These are phyloP conservation scores for Lagocephalus sceleratus DNA, from an alignment of 2,797 vertebrate species.

Conservation along the genomic window DNA sequence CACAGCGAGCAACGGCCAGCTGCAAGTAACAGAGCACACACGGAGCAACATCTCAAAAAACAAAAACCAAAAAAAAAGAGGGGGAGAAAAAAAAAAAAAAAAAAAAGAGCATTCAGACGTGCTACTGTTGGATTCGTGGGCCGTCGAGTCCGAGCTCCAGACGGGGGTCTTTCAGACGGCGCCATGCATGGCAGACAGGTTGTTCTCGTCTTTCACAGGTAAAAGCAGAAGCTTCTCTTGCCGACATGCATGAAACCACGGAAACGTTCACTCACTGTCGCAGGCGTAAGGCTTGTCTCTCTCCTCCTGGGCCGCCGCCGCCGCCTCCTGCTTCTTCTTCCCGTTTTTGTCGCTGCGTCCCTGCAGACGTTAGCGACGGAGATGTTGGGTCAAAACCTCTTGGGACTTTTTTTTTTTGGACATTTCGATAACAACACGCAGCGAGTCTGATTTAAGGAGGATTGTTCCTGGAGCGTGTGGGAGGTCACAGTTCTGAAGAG, in stretches of 20 bases:
- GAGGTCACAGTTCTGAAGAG: too few species aligned
- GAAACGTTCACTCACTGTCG: conserved; percentile 86
- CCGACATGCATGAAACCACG: conserved; percentile 31
- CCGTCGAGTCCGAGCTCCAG: conserved; percentile 25
- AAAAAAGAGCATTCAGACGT: conserved; percentile 8
- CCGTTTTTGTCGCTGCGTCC: conserved; percentile 89
- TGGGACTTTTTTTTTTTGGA: too few species aligned
- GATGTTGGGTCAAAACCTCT: not conserved
- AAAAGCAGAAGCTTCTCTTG: conserved; percentile 40
- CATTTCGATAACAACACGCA: not conserved
- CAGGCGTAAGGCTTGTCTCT: conserved; percentile 96
- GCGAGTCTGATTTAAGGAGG: too few species aligned
- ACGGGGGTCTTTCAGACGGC: conserved; percentile 24
- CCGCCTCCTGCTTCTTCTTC: conserved; percentile 91
- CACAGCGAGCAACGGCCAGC: conserved; percentile 26
- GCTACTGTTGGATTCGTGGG: conserved; percentile 9
- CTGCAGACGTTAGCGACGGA: conserved; percentile 50
- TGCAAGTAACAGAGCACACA: conserved; percentile 33
- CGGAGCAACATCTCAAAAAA: conserved; percentile 14
- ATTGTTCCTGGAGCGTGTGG: too few species aligned
- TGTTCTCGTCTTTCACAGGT: conserved; percentile 15
- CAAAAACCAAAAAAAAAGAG: not conserved
- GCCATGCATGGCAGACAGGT: conserved; percentile 38
- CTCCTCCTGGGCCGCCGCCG: conserved; percentile 87
- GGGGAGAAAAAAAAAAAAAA: not conserved